These are phyloP conservation scores for Heterochromis multidens DNA, from an alignment of 2,113 vertebrate genomes.

Conservation along the genomic window DNA sequence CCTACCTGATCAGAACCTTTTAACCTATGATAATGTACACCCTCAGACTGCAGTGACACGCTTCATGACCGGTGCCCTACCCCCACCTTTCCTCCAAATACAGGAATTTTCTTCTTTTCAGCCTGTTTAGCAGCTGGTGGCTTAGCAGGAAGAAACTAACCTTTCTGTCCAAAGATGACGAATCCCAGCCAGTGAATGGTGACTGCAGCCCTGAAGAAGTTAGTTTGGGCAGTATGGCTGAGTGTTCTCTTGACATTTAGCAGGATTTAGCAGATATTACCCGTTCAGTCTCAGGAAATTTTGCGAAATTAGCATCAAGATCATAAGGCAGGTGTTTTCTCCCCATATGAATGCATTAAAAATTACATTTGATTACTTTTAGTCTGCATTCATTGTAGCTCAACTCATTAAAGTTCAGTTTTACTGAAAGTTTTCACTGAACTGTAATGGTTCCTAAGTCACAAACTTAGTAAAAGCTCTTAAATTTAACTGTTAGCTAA, in stretches of 20 bases:
- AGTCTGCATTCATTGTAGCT: too few relatives aligned
- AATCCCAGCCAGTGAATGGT: background rate
- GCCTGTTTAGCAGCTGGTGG: background rate
- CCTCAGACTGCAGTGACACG: background rate
- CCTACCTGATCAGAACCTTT: background rate
- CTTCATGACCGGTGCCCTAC: background rate
- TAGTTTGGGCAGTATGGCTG: background rate
- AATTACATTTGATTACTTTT: background rate
- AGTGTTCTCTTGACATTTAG: background rate
- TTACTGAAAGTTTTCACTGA: too few relatives aligned
- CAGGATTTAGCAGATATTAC: background rate
- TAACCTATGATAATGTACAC: background rate
- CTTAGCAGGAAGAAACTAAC: background rate
- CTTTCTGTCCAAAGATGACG: background rate
- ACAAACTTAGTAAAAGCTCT: too few relatives aligned
- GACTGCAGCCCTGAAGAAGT: background rate
- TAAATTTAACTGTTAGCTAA: too few relatives aligned
- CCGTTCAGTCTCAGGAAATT: slow-evolving; percentile 1
- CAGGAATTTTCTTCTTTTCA: background rate
- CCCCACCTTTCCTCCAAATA: background rate
- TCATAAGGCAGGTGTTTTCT: background rate
- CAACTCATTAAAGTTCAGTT: too few relatives aligned
- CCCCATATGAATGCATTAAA: background rate
- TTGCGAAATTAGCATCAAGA: slow-evolving; percentile 5
- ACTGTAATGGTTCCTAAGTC: too few relatives aligned